Evolutionary conservation across 2,888 invertebrate genomes (phyloP).

Genomic region (Hymenopus coronatus): DNA sequence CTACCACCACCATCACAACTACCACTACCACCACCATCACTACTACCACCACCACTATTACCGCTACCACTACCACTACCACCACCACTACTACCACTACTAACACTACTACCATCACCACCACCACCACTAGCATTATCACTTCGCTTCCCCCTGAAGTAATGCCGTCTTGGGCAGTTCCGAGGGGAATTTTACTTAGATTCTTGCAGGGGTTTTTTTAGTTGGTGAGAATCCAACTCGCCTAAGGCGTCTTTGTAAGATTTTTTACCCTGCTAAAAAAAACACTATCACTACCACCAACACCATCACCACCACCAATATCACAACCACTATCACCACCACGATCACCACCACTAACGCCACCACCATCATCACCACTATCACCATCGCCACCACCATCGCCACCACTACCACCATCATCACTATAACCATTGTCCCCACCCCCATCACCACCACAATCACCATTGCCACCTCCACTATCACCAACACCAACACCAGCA

Average conservation of each 20-base stretch:
- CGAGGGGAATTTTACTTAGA: too few species aligned
- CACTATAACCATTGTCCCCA: neutral
- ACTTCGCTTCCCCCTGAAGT: too few species aligned
- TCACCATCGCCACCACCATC: neutral
- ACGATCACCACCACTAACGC: neutral
- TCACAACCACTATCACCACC: neutral
- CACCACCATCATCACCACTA: neutral
- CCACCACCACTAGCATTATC: neutral
- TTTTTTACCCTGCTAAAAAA: too few species aligned
- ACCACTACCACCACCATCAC: too few species aligned
- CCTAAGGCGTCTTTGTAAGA: too few species aligned
- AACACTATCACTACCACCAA: too few species aligned
- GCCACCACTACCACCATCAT: neutral
- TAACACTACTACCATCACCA: neutral
- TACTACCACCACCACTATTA: neutral
- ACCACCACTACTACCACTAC: neutral
- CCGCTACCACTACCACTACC: neutral
- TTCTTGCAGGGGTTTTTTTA: too few species aligned
- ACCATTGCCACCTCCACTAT: neutral
- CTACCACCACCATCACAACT: too few species aligned
- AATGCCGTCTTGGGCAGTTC: too few species aligned
- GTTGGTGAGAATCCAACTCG: too few species aligned
- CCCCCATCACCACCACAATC: neutral
- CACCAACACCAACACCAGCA: too few species aligned
- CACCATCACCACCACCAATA: too few species aligned